Conservation (phyloP, 2,797 vertebrate genomes). For the Sebastes minor region DNA sequence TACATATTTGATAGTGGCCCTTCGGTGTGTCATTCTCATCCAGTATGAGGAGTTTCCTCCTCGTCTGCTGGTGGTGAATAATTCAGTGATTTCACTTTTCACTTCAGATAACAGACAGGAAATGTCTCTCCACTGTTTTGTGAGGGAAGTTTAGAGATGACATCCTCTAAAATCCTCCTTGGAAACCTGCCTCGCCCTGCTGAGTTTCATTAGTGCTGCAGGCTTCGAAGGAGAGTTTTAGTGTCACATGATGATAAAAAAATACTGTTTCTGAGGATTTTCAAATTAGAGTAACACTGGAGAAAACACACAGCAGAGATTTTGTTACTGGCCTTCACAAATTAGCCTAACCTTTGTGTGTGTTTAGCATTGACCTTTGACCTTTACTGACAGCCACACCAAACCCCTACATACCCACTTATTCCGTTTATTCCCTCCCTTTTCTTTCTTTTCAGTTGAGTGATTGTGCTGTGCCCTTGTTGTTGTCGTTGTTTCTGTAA, state of each 20-base stretch:
- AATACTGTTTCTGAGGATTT: slow-evolving; percentile 16
- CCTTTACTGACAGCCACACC: slow-evolving; percentile 83
- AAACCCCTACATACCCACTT: slow-evolving; percentile 42
- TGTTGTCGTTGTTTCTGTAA: slow-evolving; percentile 59
- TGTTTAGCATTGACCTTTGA: slow-evolving; percentile 69
- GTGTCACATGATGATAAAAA: slow-evolving; percentile 38
- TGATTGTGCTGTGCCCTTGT: slow-evolving; percentile 89
- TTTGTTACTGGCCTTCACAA: not conserved
- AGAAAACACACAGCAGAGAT: not conserved
- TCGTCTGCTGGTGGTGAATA: not conserved
- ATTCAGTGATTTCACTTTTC: not conserved
- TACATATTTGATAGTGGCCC: not conserved
- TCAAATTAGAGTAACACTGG: not conserved
- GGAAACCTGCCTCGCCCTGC: slow-evolving; percentile 32
- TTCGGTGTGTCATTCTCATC: not conserved
- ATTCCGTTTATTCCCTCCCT: not conserved
- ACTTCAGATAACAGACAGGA: not conserved
- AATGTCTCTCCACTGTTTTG: not conserved
- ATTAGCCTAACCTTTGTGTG: not conserved
- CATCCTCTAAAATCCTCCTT: not conserved
- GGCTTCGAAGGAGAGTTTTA: slow-evolving; percentile 3
- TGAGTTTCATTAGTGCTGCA: slow-evolving; percentile 43
- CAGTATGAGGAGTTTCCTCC: not conserved
- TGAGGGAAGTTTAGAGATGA: not conserved
- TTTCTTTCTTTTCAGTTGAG: slow-evolving; percentile 76